Conservation (phyloP, 2,888 invertebrate genomes). For the Asteroscopus sphinx region DNA sequence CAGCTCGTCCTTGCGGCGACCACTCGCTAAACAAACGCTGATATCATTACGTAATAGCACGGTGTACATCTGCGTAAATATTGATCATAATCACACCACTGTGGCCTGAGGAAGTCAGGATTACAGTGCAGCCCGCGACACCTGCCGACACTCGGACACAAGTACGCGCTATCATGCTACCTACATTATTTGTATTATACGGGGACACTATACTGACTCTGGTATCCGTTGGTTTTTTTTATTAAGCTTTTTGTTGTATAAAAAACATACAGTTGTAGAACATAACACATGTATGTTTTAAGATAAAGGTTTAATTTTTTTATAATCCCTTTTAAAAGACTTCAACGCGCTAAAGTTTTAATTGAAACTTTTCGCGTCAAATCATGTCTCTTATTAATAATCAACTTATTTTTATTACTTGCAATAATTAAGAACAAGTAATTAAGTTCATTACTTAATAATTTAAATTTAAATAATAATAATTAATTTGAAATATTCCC, state of each 20-base stretch:
- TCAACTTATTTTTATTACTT: no score
- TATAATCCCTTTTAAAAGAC: conserved; percentile 79
- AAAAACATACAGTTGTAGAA: not conserved
- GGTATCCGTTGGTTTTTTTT: conserved; percentile 1
- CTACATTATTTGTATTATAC: conserved; percentile 21
- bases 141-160: conserved; percentile 62
- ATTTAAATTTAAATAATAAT: no score
- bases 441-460: no score
- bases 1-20: conserved; percentile 69
- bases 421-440: no score
- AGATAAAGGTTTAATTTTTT: conserved; percentile 45
- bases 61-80: conserved; percentile 84
- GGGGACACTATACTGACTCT: conserved; percentile 6
- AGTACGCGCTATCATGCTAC: conserved; percentile 3
- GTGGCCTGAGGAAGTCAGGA: conserved; percentile 69
- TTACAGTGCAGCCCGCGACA: conserved; percentile 69
- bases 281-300: not conserved
- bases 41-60: conserved; percentile 82
- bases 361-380: not conserved
- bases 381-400: no score
- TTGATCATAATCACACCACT: conserved; percentile 84
- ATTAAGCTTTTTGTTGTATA: not conserved
- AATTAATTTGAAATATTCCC: no score
- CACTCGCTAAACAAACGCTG: conserved; percentile 70
- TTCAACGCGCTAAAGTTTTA: conserved; percentile 77